A percentile compares a stretch with the other conserved stretches of the same genome.
Evolutionary conservation across 2,797 vertebrate genomes (phyloP).

Genomic region (Nyctalus aviator): DNA sequence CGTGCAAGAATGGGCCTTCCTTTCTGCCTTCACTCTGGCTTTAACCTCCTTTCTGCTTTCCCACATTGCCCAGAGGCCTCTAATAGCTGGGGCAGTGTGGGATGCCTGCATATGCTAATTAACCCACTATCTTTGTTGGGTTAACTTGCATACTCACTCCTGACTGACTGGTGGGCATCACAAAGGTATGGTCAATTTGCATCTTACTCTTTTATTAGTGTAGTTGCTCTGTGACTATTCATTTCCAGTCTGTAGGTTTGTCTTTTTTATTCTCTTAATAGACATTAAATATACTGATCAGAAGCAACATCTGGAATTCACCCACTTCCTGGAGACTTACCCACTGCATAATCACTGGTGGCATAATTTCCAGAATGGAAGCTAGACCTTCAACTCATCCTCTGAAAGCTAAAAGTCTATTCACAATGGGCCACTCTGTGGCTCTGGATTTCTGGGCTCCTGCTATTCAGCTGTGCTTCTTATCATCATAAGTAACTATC

Average conservation of each 20-base stretch:
- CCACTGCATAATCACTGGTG: neutral
- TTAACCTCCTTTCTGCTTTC: too few relatives aligned
- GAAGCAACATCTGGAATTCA: neutral
- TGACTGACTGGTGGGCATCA: too few relatives aligned
- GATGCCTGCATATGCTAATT: too few relatives aligned
- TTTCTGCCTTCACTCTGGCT: too few relatives aligned
- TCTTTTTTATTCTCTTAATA: neutral
- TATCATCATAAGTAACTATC: neutral
- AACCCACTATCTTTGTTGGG: too few relatives aligned
- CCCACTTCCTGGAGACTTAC: neutral
- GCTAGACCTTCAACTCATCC: neutral
- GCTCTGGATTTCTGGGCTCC: neutral
- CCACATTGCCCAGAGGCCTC: too few relatives aligned
- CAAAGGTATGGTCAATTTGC: too few relatives aligned
- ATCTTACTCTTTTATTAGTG: too few relatives aligned
- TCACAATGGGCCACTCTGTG: neutral
- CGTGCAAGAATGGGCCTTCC: too few relatives aligned
- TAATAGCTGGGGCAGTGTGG: too few relatives aligned
- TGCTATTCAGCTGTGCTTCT: neutral
- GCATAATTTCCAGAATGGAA: neutral
- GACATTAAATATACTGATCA: neutral
- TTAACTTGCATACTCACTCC: too few relatives aligned
- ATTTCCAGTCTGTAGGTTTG: neutral
- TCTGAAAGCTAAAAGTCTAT: conserved; percentile 1
- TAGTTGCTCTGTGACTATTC: neutral